These are phyloP conservation scores for Zaprionus lineosus DNA, from an alignment of 2,888 invertebrate species.

Conservation along the genomic window DNA sequence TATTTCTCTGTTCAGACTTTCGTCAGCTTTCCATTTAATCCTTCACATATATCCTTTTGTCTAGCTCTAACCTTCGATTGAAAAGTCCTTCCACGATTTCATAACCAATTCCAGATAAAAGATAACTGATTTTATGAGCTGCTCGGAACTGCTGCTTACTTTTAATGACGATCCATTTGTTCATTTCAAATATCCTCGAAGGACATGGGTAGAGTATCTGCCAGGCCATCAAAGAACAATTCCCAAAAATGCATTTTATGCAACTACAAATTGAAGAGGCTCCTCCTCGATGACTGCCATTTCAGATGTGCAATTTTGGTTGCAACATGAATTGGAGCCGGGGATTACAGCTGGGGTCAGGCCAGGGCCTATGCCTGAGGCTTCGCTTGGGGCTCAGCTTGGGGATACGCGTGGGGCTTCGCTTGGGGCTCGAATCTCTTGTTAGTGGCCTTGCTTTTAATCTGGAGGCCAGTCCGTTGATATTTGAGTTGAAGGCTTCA, in stretches of 20 bases:
- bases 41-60: too few species aligned
- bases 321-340: slow-evolving; percentile 18
- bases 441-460: slow-evolving; percentile 27
- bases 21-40: too few species aligned
- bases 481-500: slow-evolving; percentile 38
- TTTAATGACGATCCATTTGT: slow-evolving; percentile 1
- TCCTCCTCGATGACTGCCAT: background rate
- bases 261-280: background rate
- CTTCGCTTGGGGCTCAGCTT: background rate
- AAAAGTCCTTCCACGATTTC: too few species aligned
- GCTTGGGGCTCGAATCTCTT: slow-evolving; percentile 18
- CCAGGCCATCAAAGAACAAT: background rate
- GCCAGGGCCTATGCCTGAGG: background rate
- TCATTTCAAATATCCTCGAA: background rate
- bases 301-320: slow-evolving; percentile 3
- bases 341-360: too few species aligned
- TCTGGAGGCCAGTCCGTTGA: slow-evolving; percentile 36
- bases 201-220: background rate
- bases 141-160: background rate
- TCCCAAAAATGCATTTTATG: slow-evolving; percentile 5
- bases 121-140: background rate
- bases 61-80: too few species aligned
- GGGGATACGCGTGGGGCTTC: too few species aligned
- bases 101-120: too few species aligned
- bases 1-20: too few species aligned